phyloP scores from a whole-genome alignment of 2,888 invertebrate genomes.

The Celastrina argiolus region DNA sequence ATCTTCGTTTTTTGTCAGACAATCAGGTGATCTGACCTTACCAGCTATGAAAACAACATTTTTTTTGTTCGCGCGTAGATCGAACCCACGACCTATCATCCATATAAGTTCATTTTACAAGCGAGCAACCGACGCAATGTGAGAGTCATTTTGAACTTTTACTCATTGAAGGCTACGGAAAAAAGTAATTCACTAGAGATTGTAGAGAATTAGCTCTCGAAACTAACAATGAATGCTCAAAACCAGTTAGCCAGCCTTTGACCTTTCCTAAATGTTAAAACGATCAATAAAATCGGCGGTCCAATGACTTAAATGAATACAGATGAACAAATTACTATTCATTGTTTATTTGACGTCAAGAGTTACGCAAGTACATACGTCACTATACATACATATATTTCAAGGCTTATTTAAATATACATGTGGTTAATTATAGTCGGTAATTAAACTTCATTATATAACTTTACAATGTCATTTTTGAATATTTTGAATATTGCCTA shows the following conservation, averaged over 20 bases:
- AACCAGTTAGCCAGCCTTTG: conserved; percentile 10
- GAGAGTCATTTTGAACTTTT: not conserved
- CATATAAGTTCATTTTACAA: too few species aligned
- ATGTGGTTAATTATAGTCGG: conserved; percentile 15
- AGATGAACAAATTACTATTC: conserved; percentile 28
- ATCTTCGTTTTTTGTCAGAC: too few species aligned
- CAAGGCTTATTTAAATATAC: conserved; percentile 21
- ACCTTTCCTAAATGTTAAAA: conserved; percentile 24
- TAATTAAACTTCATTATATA: conserved; percentile 1
- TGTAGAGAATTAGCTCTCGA: not conserved
- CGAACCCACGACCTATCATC: too few species aligned
- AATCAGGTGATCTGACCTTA: too few species aligned
- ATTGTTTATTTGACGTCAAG: conserved; percentile 24
- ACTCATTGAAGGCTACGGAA: not conserved
- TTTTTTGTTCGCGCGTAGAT: too few species aligned
- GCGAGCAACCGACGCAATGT: too few species aligned
- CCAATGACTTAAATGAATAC: conserved; percentile 28
- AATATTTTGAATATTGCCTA: not conserved
- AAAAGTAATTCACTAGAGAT: conserved; percentile 6
- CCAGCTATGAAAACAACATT: too few species aligned
- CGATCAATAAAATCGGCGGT: conserved; percentile 27
- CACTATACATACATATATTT: conserved; percentile 7
- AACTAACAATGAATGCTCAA: not conserved
- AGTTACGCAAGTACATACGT: conserved; percentile 22
- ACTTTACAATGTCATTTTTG: not conserved